A percentile compares a stretch with the other conserved stretches of the same genome.
phyloP scores from a whole-genome alignment of 2,888 invertebrate species.

The Plebejus anna region DNA sequence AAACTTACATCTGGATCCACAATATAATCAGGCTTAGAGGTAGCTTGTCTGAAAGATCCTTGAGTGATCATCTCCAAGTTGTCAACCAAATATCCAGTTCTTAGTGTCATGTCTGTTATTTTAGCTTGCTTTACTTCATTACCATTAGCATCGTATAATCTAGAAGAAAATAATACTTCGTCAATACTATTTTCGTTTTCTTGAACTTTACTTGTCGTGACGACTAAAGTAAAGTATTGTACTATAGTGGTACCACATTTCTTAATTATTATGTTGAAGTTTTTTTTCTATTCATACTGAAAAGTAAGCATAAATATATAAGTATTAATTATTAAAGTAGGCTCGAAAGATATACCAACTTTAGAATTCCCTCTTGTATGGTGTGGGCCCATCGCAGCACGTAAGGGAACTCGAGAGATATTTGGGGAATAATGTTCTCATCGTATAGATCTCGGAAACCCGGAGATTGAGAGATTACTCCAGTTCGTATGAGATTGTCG shows the following conservation, averaged over 20 bases:
- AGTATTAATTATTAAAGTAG: background rate
- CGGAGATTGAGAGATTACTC: constrained; percentile 40
- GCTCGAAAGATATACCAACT: constrained; percentile 37
- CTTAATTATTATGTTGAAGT: too few species aligned
- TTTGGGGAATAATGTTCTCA: constrained; percentile 42
- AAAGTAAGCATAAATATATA: too few species aligned
- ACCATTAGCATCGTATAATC: constrained; percentile 46
- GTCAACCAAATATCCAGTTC: constrained; percentile 42
- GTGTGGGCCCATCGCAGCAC: constrained; percentile 48
- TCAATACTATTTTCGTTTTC: background rate
- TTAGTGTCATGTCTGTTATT: constrained; percentile 45
- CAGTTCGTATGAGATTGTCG: constrained; percentile 43
- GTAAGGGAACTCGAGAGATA: constrained; percentile 46
- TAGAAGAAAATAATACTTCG: constrained; percentile 34
- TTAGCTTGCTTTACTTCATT: constrained; percentile 43
- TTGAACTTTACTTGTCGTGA: too few species aligned
- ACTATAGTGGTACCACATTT: too few species aligned
- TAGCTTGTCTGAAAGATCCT: constrained; percentile 37
- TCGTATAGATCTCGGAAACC: constrained; percentile 48
- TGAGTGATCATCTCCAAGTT: constrained; percentile 39
- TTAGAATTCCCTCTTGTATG: constrained; percentile 46
- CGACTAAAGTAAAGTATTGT: too few species aligned
- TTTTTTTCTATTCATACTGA: too few species aligned
- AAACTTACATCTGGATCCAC: constrained; percentile 42
- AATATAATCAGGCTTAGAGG: constrained; percentile 35